Base-by-base conservation (phyloP, 2,888 invertebrate species). In the Encarsia formosa region DNA sequence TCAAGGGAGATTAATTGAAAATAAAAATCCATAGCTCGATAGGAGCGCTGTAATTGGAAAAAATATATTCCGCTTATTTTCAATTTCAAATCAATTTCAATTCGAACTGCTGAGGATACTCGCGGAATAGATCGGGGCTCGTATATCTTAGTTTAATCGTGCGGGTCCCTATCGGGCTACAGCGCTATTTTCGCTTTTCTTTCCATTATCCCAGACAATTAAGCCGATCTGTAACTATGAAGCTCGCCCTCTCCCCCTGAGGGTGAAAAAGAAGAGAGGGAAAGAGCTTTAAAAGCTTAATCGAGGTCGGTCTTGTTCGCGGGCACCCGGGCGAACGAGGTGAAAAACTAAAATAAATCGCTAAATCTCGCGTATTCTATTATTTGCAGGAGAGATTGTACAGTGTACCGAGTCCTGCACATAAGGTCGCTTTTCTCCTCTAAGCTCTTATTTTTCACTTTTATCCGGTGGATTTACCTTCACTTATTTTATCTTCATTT, bases 261-360 rank as follows among this genome's bases (percentile, higher is more conserved):
- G n/a, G n/a, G n/a, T n/a, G n/a, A n/a, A 22, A 5, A 24, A 31
- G 19, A 37, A 18, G 13, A 26, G 13, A 16, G 39, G 6, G 22
- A 37, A 34, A 29, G 13, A 9, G 29, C 35, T 47, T 57, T 53
- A 45, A 52, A 54, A 45, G 35, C 32, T 49, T 47, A 49, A 53
- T 54, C 32, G 50, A 51, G 40, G 48, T 47, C 47, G 20, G 34
- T n/a, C 29, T 46, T 38, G 5, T 23, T 20, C 41, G 11, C 4
- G 5, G 34, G 13, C 18, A 29, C 15, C 29, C 11, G 32, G 29
- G n/a, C n/a, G 8, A 22, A 42, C 24, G 13, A 42, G 22, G 15
- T 29, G 19, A 13, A 47, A 56, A 49, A 42, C 39, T 20, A 52
- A 49, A 56, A 56, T 49, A 49, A 45, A 52, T 45, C 39, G 42